phyloP scores from a whole-genome alignment of 2,888 invertebrate genomes.

The Parnassius smintheus region DNA sequence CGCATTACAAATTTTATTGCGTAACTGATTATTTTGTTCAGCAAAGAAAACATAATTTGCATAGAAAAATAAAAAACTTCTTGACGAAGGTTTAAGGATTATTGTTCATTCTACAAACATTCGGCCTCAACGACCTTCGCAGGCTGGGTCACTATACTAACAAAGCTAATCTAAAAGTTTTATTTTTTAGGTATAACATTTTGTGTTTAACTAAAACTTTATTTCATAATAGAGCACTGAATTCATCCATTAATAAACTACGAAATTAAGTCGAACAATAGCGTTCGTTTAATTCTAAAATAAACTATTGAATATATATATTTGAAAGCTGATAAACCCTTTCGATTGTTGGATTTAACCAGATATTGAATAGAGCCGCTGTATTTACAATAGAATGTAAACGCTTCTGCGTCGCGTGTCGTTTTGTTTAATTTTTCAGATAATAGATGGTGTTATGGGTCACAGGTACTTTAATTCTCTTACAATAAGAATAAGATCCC shows the following conservation, averaged over 20 bases:
- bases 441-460: conserved; percentile 9
- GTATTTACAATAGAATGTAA: conserved; percentile 10
- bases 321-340: conserved; percentile 15
- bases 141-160: background rate
- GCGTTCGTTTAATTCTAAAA: conserved; percentile 10
- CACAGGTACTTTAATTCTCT: background rate
- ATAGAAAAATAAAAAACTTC: no score
- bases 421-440: background rate
- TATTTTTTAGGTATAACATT: background rate
- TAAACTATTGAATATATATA: conserved; percentile 13
- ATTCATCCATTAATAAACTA: conserved; percentile 2
- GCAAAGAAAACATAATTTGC: no score
- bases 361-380: conserved; percentile 10
- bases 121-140: no score
- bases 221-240: background rate
- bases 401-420: background rate
- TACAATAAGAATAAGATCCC: no score
- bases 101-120: no score
- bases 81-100: no score
- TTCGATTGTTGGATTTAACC: conserved; percentile 16
- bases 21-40: no score
- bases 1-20: no score
- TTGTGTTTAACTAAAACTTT: background rate
- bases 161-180: background rate
- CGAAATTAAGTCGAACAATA: conserved; percentile 14